phyloP scores from a whole-genome alignment of 2,888 invertebrate genomes.

The Drosophila phalerata region DNA sequence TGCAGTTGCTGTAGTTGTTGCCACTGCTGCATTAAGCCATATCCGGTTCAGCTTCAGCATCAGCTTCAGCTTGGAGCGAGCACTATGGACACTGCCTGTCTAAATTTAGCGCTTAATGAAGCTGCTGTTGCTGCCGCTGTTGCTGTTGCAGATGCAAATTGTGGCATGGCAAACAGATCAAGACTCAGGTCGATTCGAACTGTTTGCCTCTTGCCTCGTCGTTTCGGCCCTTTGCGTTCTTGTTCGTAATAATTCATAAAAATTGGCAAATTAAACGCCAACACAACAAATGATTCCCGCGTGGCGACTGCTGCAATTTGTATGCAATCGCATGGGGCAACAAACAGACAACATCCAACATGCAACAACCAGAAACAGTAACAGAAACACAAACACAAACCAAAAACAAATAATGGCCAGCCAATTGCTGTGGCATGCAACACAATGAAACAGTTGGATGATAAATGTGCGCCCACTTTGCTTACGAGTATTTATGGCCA shows the following conservation, averaged over 20 bases:
- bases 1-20: slow-evolving; percentile 31
- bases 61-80: slow-evolving; percentile 42
- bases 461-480: slow-evolving; percentile 69
- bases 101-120: slow-evolving; percentile 81
- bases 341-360: slow-evolving; percentile 17
- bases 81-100: slow-evolving; percentile 70
- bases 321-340: slow-evolving; percentile 47
- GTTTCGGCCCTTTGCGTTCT: slow-evolving; percentile 28
- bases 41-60: slow-evolving; percentile 81
- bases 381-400: slow-evolving; percentile 1
- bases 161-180: slow-evolving; percentile 65
- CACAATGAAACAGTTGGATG: slow-evolving; percentile 41
- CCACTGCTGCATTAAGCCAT: slow-evolving; percentile 77
- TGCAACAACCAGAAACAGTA: background rate
- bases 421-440: slow-evolving; percentile 62
- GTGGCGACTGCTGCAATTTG: slow-evolving; percentile 70
- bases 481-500: slow-evolving; percentile 70
- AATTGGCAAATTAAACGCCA: slow-evolving; percentile 82
- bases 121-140: slow-evolving; percentile 50
- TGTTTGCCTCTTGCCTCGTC: slow-evolving; percentile 8
- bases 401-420: slow-evolving; percentile 62
- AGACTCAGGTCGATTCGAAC: slow-evolving; percentile 25
- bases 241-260: slow-evolving; percentile 74
- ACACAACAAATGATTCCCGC: slow-evolving; percentile 75
- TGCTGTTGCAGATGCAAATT: slow-evolving; percentile 60